Evolutionary conservation across 2,797 vertebrate genomes (phyloP).

Genomic region (Perodicticus potto): DNA sequence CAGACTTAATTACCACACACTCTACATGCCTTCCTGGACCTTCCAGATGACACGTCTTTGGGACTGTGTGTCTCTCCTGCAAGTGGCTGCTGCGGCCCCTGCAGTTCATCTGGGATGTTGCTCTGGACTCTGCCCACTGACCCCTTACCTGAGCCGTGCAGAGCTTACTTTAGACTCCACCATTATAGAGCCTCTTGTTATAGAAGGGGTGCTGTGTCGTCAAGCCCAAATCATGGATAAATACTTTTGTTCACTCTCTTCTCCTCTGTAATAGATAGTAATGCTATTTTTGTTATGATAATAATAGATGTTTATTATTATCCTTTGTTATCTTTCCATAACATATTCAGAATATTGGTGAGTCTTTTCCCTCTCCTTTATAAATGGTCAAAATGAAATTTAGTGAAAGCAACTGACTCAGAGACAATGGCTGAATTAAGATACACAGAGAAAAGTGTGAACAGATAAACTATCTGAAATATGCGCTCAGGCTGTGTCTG

Average conservation of each 20-base stretch:
- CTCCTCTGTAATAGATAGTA: conserved; percentile 44
- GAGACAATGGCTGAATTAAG: conserved; percentile 41
- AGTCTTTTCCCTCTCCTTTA: conserved; percentile 59
- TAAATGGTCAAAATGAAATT: conserved; percentile 68
- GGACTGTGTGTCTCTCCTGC: not conserved
- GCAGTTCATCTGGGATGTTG: not conserved
- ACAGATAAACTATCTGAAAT: not conserved
- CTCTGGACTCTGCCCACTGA: not conserved
- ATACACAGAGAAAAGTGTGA: not conserved
- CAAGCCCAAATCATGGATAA: conserved; percentile 68
- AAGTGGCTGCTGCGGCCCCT: not conserved
- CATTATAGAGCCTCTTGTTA: conserved; percentile 25
- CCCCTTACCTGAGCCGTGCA: not conserved
- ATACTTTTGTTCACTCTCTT: conserved; percentile 59
- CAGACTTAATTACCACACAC: not conserved
- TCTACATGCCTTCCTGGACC: not conserved
- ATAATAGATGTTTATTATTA: conserved; percentile 56
- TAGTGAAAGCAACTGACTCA: not conserved
- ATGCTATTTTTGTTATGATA: conserved; percentile 61
- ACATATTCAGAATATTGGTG: conserved; percentile 66
- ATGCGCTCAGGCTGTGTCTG: not conserved
- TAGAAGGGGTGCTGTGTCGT: conserved; percentile 58
- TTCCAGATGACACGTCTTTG: not conserved
- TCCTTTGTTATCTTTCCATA: conserved; percentile 63
- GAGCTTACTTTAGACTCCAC: not conserved